phyloP scores from a whole-genome alignment of 2,113 vertebrate species.

The Oreochromis aureus region DNA sequence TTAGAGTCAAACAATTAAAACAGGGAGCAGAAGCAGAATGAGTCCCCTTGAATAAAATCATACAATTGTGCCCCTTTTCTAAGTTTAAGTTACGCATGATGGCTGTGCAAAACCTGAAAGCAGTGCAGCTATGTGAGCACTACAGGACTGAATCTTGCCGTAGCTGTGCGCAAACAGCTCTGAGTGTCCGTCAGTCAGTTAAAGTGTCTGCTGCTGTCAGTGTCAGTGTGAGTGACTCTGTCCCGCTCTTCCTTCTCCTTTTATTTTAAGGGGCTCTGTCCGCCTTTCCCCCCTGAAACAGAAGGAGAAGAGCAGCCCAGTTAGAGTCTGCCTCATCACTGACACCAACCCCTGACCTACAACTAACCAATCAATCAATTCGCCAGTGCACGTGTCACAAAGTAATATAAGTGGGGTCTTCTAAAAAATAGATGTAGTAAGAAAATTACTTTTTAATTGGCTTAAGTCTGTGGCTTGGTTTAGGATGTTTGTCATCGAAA shows the following conservation, averaged over 20 bases:
- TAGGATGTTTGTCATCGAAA: background rate
- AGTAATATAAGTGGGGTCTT: background rate
- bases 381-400: background rate
- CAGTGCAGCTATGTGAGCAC: background rate
- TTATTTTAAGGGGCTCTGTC: slow-evolving; percentile 69
- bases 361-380: background rate
- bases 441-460: background rate
- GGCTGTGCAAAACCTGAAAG: background rate
- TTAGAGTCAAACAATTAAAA: background rate
- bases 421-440: background rate
- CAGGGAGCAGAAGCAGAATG: accelerated
- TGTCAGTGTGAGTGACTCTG: slow-evolving; percentile 41
- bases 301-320: slow-evolving; percentile 73
- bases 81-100: background rate
- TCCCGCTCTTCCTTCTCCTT: slow-evolving; percentile 66
- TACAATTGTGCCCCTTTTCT: background rate
- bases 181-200: background rate
- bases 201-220: background rate
- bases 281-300: slow-evolving; percentile 74
- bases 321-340: slow-evolving; percentile 63
- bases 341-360: slow-evolving; percentile 6
- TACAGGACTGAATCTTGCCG: background rate
- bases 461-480: background rate
- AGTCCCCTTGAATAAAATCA: background rate
- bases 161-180: background rate